phyloP scores from a whole-genome alignment of 2,888 invertebrate genomes.

The Drosophila eohydei region DNA sequence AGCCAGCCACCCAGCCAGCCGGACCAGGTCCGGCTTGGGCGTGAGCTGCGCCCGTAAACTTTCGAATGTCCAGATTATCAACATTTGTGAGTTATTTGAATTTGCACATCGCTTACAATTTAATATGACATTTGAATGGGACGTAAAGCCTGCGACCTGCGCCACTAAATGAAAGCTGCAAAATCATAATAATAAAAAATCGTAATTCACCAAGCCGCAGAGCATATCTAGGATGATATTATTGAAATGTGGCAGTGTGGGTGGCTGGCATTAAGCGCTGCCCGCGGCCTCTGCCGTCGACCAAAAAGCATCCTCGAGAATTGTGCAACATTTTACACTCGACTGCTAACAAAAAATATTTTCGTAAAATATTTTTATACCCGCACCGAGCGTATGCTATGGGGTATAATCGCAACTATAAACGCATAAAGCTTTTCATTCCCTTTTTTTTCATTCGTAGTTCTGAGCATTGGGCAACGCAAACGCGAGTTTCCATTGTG shows the following conservation, averaged over 20 bases:
- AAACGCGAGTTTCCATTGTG: background rate
- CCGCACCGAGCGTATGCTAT: constrained; percentile 7
- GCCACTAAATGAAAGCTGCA: constrained; percentile 19
- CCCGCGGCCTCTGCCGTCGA: constrained; percentile 40
- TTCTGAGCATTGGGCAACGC: background rate
- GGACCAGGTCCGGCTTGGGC: background rate
- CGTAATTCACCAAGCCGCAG: constrained; percentile 17
- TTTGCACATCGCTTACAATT: constrained; percentile 66
- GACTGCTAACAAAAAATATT: constrained; percentile 41
- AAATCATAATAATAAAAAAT: constrained; percentile 25
- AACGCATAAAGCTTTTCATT: background rate
- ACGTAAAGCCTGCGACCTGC: constrained; percentile 37
- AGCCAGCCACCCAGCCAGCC: background rate
- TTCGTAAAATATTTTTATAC: constrained; percentile 38
- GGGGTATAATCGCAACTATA: constrained; percentile 17
- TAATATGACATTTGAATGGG: constrained; percentile 63
- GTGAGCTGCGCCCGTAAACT: constrained; percentile 4
- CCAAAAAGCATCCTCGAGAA: constrained; percentile 33
- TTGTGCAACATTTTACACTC: constrained; percentile 52
- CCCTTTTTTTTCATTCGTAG: background rate
- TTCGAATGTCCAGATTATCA: constrained; percentile 36
- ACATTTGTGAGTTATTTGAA: constrained; percentile 54
- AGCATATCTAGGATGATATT: constrained; percentile 40
- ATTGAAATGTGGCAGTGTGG: constrained; percentile 50
- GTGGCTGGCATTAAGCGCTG: constrained; percentile 54